Base-by-base conservation (phyloP, 1,140 invertebrate genomes). In the Probaryconus sp. region DNA sequence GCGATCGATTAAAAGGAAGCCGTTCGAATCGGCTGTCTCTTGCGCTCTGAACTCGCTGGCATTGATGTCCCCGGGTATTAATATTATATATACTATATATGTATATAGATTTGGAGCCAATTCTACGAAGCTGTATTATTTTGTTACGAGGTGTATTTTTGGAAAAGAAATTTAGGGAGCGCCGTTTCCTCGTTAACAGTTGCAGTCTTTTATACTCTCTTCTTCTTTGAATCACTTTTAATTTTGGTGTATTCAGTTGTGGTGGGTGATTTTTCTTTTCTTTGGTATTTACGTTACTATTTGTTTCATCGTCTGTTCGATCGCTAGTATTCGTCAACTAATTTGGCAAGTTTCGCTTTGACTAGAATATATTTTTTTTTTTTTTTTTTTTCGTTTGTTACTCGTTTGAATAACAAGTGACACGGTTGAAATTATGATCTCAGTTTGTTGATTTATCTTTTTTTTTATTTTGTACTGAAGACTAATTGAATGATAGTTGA, bases 41-140 rank as follows among this genome's bases (percentile, higher is more conserved):
- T 28, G 30, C 60, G 30, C 10, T 45, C n/a, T 38, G 1, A 30
- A 5, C 13, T 26, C 11, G 24, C 76, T 20, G 72, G 80, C 81
- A 81, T 83, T 77, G 79, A 83, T 81, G 80, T 83, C 79, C 73
- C 56, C 68, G 60, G 58, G 21, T 69, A 76, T 69, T 73, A 64
- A 37, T 63, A 64, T 72, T 71, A 35, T 45, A 26, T 11, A 7
- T 10, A 10, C n/a, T n/a, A n/a, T n/a, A n/a, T n/a, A n/a, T n/a
- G n/a, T n/a, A n/a, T n/a, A n/a, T n/a, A n/a, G n/a, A n/a, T n/a
- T n/a, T n/a, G n/a, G n/a, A n/a, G n/a, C n/a, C n/a, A n/a, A n/a
- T n/a, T n/a, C n/a, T n/a, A n/a, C n/a, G n/a, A n/a, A n/a, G n/a
- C n/a, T n/a, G n/a, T n/a, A n/a, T n/a, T n/a, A n/a, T n/a, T n/a